Evolutionary conservation across 2,797 vertebrate genomes (phyloP), one percentile per base, ranked within the genome.

Genomic region (Atherinosoma microstoma): DNA sequence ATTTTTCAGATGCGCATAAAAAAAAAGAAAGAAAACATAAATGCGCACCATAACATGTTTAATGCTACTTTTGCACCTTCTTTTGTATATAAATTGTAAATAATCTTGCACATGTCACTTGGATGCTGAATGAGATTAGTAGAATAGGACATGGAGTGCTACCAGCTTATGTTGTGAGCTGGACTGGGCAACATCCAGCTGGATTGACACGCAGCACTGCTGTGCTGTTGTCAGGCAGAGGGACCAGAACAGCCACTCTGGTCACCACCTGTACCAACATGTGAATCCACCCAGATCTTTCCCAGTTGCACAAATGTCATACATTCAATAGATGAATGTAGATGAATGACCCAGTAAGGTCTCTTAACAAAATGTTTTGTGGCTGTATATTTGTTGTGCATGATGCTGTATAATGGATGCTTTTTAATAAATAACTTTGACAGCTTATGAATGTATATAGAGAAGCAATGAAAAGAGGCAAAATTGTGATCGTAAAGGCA

Each of bases 201-300:
- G 87, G 75, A 89, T 59, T 88, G 60, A 84, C 84, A 61, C 57
- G 57, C 54, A 3, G 63, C 22, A 40, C n/a, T 57, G 58, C 66
- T 70, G 76, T 84, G 80, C 66, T 78, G 74, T 72, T 82, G 71
- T 71, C 81, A 76, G 84, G 70, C 77, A 67, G 18, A 85, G 87
- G 71, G 73, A 77, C 84, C 90, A 88, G 91, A 90, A 79, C 89
- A 86, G 72, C 90, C 89, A 90, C 51, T 84, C 91, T 91, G 91
- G 87, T 73, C 22, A 61, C 88, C 86, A 73, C 84, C 83, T 80
- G 83, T 42, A 38, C 38, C 24, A 63, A 66, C 70, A 36, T 10
- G 70, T 82, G 57, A 85, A 77, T 88, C 82, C 86, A 73, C 54
- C 76, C 4, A 8, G 83, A 87, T 82, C 13, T 78, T 84, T 64